Base-by-base conservation (phyloP, 2,888 invertebrate species). In the Neocrepidodera transversa region DNA sequence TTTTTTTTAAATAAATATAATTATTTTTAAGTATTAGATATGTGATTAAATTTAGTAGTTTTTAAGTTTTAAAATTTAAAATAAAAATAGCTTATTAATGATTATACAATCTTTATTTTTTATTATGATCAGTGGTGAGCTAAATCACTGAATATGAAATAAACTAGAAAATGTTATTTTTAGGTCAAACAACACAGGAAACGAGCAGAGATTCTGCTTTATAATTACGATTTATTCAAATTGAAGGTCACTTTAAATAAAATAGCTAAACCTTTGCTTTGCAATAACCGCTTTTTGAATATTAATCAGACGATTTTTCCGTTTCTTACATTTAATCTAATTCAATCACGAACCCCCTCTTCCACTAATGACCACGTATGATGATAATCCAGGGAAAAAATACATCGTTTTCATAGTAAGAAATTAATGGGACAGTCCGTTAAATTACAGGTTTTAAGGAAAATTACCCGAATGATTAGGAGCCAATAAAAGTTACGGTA, bases 391-490 rank as follows among this genome's bases (percentile, higher is more conserved):
- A 8, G 23, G 32, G 35, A 52, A 62, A 59, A 59, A 57, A 57
- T 49, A 60, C 51, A 59, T 60, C 50, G 57, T 63, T 64, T 61
- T 59, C 58, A 35, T 51, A 43, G 53, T 64, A 53, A 64, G 56
- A 58, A 45, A 59, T 64, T 58, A 45, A 64, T 61, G 43, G 30
- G 42, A 60, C 52, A 43, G 47, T 51, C 47, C 48, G 56, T 18
- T 48, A 47, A 58, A 59, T 59, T 59, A 64, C 51, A 62, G 50
- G 56, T 50, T 62, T 57, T 48, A 51, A 62, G 54, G 47, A 18
- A 52, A 58, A 57, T 60, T 60, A 48, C 23, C 47, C 36, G 20
- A 23, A 28, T 32, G n/a, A 17, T 14, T 18, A 50, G 36, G 26
- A 36, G 20, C 49, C 51, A 13, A 28, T 40, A 30, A 53, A 53